Percentiles rank a stretch among this genome's conserved stretches.
Evolutionary conservation across 35 echinoderm and acorn worm species (phyloP).

Genomic region (Apostichopus japonicus): DNA sequence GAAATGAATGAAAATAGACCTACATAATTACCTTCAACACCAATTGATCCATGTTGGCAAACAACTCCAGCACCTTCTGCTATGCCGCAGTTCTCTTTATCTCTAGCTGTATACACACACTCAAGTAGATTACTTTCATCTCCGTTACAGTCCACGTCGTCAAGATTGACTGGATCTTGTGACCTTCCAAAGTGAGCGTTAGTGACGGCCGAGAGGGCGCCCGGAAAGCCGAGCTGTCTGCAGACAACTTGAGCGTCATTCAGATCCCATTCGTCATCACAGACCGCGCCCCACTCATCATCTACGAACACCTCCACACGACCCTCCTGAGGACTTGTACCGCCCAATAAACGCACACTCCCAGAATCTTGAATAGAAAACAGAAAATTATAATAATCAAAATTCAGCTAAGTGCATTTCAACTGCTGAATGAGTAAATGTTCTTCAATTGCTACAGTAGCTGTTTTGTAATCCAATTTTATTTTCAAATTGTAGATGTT

Average conservation of each 20-base stretch:
- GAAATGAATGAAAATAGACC: neutral
- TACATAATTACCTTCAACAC: neutral
- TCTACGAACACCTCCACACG: constrained; percentile 64
- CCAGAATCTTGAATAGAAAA: neutral
- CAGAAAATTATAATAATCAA: neutral
- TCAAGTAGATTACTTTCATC: constrained; percentile 51
- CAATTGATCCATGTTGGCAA: neutral
- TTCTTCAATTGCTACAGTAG: neutral
- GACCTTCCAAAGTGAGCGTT: constrained; percentile 54
- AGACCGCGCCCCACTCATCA: constrained; percentile 72
- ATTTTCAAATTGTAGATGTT: neutral
- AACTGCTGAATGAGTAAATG: neutral
- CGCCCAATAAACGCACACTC: constrained; percentile 25
- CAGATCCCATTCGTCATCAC: constrained; percentile 66
- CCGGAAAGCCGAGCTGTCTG: constrained; percentile 60
- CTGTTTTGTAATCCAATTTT: neutral
- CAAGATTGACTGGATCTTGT: constrained; percentile 55
- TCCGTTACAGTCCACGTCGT: constrained; percentile 71
- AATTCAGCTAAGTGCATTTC: neutral
- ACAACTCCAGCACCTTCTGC: constrained; percentile 21
- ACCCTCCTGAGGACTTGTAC: constrained; percentile 31
- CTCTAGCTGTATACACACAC: constrained; percentile 14
- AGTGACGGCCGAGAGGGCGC: constrained; percentile 25
- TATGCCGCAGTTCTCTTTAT: neutral
- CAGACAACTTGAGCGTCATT: constrained; percentile 76